phyloP scores from a whole-genome alignment of 1,140 invertebrate genomes.

The Magallana angulata region DNA sequence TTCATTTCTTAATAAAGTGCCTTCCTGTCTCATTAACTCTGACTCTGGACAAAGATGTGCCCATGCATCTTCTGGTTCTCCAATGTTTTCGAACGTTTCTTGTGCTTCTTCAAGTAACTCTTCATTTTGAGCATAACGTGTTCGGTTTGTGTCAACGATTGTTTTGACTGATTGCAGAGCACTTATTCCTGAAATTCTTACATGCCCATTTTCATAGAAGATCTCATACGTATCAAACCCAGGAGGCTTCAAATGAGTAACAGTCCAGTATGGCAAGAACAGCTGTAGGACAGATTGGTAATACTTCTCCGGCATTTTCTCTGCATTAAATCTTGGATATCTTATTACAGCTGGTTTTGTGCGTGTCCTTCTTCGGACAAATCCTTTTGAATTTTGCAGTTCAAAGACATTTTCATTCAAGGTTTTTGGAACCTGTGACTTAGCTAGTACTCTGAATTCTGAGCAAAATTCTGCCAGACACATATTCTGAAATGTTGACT shows the following conservation, averaged over 20 bases:
- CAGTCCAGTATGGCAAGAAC: constrained; percentile 47
- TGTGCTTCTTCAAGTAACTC: neutral
- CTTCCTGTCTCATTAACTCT: too few species aligned
- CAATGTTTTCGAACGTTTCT: neutral
- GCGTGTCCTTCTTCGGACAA: constrained; percentile 44
- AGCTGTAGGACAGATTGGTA: constrained; percentile 40
- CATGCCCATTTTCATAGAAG: constrained; percentile 50
- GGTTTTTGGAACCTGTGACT: constrained; percentile 36
- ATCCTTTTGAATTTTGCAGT: constrained; percentile 52
- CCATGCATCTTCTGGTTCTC: constrained; percentile 40
- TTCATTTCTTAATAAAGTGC: too few species aligned
- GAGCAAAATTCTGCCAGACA: too few species aligned
- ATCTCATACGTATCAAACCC: constrained; percentile 37
- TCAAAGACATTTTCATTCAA: constrained; percentile 11
- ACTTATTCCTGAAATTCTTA: neutral
- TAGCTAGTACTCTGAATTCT: constrained; percentile 46
- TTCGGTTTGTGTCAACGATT: constrained; percentile 6
- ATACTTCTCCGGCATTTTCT: too few species aligned
- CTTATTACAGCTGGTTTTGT: too few species aligned
- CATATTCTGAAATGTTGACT: too few species aligned
- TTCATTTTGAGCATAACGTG: neutral
- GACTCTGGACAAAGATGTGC: too few species aligned
- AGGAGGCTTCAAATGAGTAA: constrained; percentile 46
- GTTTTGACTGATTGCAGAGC: constrained; percentile 2
- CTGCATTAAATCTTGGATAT: too few species aligned